A percentile compares a stretch with the other conserved stretches of the same genome.
These are phyloP conservation scores for Catocala fraxini DNA, from an alignment of 2,888 invertebrate genomes.

Conservation along the genomic window DNA sequence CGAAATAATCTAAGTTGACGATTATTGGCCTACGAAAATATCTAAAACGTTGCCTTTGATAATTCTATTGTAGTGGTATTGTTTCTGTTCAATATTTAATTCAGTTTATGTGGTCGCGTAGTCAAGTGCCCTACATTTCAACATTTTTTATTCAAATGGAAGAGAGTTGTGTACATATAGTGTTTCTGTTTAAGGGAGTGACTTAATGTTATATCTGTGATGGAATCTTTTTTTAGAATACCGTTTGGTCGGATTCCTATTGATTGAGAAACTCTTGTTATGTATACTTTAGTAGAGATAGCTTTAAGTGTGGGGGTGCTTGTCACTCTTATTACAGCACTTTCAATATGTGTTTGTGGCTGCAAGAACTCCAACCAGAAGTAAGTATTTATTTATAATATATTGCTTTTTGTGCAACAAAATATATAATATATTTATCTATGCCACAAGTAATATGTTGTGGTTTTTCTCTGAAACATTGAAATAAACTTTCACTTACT, in stretches of 20 bases:
- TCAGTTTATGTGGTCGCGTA: conserved; percentile 54
- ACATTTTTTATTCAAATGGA: conserved; percentile 80
- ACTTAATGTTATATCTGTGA: conserved; percentile 68
- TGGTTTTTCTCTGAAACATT: conserved; percentile 15
- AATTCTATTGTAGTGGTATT: conserved; percentile 18
- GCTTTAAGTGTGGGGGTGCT: conserved; percentile 80
- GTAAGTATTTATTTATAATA: conserved; percentile 81
- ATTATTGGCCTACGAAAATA: conserved; percentile 22
- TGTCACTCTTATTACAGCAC: conserved; percentile 79
- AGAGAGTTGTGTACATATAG: conserved; percentile 75
- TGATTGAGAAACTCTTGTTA: conserved; percentile 72
- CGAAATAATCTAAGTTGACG: conserved; percentile 29
- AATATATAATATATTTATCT: not conserved
- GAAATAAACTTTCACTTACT: conserved; percentile 24
- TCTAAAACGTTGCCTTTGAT: conserved; percentile 17
- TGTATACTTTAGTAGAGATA: conserved; percentile 82
- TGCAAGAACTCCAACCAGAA: conserved; percentile 92
- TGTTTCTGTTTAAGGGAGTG: conserved; percentile 74
- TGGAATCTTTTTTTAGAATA: conserved; percentile 61
- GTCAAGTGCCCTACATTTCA: conserved; percentile 79
- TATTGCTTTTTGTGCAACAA: not conserved
- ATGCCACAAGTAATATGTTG: not conserved
- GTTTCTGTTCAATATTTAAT: conserved; percentile 24
- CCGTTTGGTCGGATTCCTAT: conserved; percentile 51
- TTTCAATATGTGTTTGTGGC: conserved; percentile 91